Evolutionary conservation across 2,797 vertebrate species (phyloP), one percentile per base, ranked within the genome.

Genomic region (Amazona ochrocephala): DNA sequence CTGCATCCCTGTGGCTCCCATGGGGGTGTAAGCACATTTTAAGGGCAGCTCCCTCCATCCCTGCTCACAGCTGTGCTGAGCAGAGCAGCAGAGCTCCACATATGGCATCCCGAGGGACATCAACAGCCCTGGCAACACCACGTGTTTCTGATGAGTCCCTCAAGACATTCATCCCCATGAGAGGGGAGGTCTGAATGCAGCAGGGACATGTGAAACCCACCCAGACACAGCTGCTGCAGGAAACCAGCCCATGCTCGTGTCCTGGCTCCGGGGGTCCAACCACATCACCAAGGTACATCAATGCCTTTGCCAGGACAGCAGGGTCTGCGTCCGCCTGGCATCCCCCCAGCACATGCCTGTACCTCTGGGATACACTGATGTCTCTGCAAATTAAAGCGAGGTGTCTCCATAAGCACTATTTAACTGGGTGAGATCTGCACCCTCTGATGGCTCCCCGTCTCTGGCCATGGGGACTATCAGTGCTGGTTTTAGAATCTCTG

Each of bases 11-110:
- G 1, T 0, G 0, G 58, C 34, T 87, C 62, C 51, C 4, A 2
- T 0, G 7, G 58, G 23, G 23, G 22, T 2, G 1, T 6, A 20
- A 71, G 39, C 18, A 13, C 0, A 0, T 74, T 85, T 24, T 30
- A 10, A 67, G 30, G 45, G 37, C 45, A 12, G 32, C 27, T 60
- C 41, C 42, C 30, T 45, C 42, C 39, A 37, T 41, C n/a, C 34
- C 56, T 29, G 13, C 3, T 62, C 54, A 20, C 0, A 0, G 68
- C 62, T 17, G 32, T 0, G 4, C 62, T 44, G 85, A 60, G 4
- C 0, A 0, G 65, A 18, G 44, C 61, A 30, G 47, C 76, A 90
- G 30, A 71, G 32, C 60, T 70, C 65, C 47, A 48, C 4, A 1
- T 20, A 8, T 1, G 1, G n/a, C 10, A 1, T 65, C 65, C 80